A percentile compares a stretch with the other conserved stretches of the same genome.
phyloP scores from a whole-genome alignment of 2,888 invertebrate genomes.

The Horisme vitalbata region DNA sequence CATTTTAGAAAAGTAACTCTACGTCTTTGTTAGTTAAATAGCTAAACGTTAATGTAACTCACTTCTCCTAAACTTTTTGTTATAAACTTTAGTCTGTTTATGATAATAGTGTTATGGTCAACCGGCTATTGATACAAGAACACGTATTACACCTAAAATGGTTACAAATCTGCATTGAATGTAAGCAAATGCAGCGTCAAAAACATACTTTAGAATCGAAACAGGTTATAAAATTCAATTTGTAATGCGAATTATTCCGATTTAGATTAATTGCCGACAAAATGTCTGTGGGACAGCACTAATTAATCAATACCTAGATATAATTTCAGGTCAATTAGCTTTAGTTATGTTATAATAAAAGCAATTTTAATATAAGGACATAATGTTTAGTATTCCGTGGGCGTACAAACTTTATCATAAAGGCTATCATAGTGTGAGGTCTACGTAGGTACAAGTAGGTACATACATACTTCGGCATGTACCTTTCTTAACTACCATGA shows the following conservation, averaged over 20 bases:
- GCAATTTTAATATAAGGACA: background rate
- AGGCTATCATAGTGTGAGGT: conserved; percentile 68
- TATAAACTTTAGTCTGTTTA: conserved; percentile 31
- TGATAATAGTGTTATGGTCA: conserved; percentile 53
- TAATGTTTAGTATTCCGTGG: conserved; percentile 35
- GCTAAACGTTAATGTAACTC: conserved; percentile 7
- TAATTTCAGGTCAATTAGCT: conserved; percentile 69
- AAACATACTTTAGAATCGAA: conserved; percentile 48
- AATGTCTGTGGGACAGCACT: conserved; percentile 71
- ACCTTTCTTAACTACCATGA: conserved; percentile 50
- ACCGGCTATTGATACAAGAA: conserved; percentile 49
- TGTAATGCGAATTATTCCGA: conserved; percentile 63
- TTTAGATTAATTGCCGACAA: conserved; percentile 71
- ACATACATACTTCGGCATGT: conserved; percentile 51
- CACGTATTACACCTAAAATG: conserved; percentile 54
- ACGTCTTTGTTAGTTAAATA: conserved; percentile 21
- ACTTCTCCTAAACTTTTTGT: conserved; percentile 19
- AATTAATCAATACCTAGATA: conserved; percentile 70
- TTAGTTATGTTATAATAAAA: conserved; percentile 26
- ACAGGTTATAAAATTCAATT: conserved; percentile 69
- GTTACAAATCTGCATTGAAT: conserved; percentile 62
- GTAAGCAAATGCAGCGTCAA: conserved; percentile 49
- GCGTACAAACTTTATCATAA: conserved; percentile 39
- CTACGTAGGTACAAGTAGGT: no score
- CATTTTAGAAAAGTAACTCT: conserved; percentile 29